Conservation (phyloP, 1,140 invertebrate genomes). For the Heliconius hermathena region DNA sequence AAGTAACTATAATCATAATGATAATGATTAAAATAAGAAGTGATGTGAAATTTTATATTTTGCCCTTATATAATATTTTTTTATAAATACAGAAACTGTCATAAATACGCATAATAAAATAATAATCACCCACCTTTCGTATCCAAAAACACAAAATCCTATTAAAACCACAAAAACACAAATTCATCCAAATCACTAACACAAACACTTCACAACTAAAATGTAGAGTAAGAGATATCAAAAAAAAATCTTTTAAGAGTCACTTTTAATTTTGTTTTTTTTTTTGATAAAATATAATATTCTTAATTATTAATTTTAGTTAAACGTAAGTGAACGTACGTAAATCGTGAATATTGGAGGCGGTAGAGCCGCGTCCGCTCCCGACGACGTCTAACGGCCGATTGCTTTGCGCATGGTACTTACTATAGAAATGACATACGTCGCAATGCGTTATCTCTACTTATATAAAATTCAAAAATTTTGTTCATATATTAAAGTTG, state of each 20-base stretch:
- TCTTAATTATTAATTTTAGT: background rate
- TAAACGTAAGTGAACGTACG: background rate
- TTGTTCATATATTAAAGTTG: background rate
- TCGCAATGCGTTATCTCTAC: slow-evolving; percentile 68
- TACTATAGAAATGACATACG: slow-evolving; percentile 62
- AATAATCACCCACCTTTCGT: background rate
- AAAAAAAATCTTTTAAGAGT: background rate
- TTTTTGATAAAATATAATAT: background rate
- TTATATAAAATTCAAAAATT: slow-evolving; percentile 42
- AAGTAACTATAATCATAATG: too few species aligned
- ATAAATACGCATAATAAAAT: too few species aligned
- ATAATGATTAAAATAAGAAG: too few species aligned
- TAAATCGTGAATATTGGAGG: background rate
- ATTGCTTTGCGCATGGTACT: slow-evolving; percentile 72
- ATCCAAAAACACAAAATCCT: slow-evolving; percentile 15
- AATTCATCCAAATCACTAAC: slow-evolving; percentile 10
- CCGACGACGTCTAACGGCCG: slow-evolving; percentile 39
- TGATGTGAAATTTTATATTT: too few species aligned
- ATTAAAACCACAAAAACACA: background rate
- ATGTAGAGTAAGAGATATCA: background rate
- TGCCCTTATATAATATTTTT: too few species aligned
- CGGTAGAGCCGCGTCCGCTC: slow-evolving; percentile 33
- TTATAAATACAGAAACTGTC: too few species aligned
- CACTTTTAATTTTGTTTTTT: background rate
- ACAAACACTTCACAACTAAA: background rate